Evolutionary conservation across 1,140 invertebrate species (phyloP), one percentile per base, ranked within the genome.

Genomic region (Cardiocondyla obscurior): DNA sequence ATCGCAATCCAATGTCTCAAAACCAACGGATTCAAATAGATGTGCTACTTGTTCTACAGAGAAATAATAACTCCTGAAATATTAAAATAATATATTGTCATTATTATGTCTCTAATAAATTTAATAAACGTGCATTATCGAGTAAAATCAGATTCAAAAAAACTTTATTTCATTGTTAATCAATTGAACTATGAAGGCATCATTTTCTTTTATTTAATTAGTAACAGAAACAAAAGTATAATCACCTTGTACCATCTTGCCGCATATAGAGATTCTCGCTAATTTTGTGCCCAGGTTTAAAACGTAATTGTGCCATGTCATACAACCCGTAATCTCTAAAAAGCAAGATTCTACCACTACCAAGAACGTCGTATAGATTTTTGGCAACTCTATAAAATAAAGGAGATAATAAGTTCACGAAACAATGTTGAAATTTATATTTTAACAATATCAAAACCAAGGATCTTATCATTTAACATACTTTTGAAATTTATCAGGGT

Each of bases 251-350:
- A 3, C 99, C 99, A 96, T 99, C 99, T 92, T 99, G 99, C 28
- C 99, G 94, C 92, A 98, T 97, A 92, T 99, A 99, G 87, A 99
- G 97, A 93, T 99, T 99, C 28, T 99, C 98, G 7, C 95, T 92
- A 81, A 99, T 97, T 94, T 99, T 99, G 91, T 98, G 96, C 0
- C 98, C 98, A 3, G 97, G 96, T 85, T 98, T 97, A 92, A 99
- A 99, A 64, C 99, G 94, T 2, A 99, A 90, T 93, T 99, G 99
- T 2, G 99, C 98, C 96, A 99, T 98, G 93, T 99, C 99, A 92
- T 99, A 98, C n/a, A 98, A 93, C 0, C 98, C 99, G 94, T 99
- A 99, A 94, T 99, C 99, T 88, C 99, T 94, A 88, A 99, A 98
- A 4, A 99, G 92, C 3, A 99, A 91, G 44, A 97, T 91, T 16